Evolutionary conservation across 2,113 vertebrate species (phyloP).

Genomic region (Isichthys henryi): DNA sequence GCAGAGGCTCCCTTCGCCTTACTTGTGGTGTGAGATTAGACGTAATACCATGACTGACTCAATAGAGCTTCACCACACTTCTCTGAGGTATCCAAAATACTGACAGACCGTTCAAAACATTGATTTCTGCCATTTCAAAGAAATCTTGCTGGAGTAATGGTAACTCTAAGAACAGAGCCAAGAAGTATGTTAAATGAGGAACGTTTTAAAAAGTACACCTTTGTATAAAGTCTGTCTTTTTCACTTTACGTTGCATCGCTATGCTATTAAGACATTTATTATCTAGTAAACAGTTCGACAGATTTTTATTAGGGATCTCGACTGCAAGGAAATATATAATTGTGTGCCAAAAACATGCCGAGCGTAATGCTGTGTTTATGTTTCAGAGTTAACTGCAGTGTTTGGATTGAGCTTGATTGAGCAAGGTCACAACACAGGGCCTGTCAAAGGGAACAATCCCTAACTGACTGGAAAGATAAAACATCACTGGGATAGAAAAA

Average conservation of each 20-base stretch:
- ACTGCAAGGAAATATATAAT: conserved; percentile 29
- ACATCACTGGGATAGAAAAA: neutral
- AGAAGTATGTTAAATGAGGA: conserved; percentile 28
- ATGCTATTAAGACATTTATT: conserved; percentile 20
- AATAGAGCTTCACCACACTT: conserved; percentile 25
- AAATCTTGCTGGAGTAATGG: conserved; percentile 40
- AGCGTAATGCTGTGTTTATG: conserved; percentile 33
- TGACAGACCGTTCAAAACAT: conserved; percentile 31
- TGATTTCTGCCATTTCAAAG: conserved; percentile 44
- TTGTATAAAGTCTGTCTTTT: neutral
- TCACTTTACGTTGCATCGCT: neutral
- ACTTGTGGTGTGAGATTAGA: conserved; percentile 35
- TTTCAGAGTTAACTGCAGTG: conserved; percentile 22
- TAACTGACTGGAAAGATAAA: conserved; percentile 44
- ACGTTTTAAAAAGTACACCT: neutral
- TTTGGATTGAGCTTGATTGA: conserved; percentile 24
- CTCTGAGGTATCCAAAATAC: conserved; percentile 19
- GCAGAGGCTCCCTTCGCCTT: neutral
- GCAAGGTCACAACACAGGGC: conserved; percentile 28
- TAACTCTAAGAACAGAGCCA: conserved; percentile 21
- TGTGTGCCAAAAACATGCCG: conserved; percentile 27
- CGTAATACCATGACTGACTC: conserved; percentile 34
- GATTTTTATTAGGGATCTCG: conserved; percentile 30
- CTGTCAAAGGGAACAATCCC: conserved; percentile 34
- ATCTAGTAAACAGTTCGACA: conserved; percentile 24